These are phyloP conservation scores for Podarcis raffonei DNA, from an alignment of 2,113 vertebrate genomes.

Conservation along the genomic window DNA sequence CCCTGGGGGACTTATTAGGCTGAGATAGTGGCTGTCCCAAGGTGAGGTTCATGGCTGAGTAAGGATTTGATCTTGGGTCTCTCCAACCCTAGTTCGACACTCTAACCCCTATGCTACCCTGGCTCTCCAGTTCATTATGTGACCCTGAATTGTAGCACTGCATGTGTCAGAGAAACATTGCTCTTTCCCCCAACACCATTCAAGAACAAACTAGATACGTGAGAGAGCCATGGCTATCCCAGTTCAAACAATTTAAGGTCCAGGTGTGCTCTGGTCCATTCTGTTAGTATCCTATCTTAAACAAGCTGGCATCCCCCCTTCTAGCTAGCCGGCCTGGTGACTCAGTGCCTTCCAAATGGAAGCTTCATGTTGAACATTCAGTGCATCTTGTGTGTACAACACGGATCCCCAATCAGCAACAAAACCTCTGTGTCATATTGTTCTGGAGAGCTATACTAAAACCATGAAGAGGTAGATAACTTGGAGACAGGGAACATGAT, in stretches of 20 bases:
- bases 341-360: not conserved
- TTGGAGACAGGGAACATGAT: not conserved
- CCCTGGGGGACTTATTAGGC: too few species aligned
- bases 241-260: not conserved
- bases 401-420: not conserved
- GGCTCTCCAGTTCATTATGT: too few species aligned
- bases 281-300: not conserved
- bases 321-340: not conserved
- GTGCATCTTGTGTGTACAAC: not conserved
- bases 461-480: not conserved
- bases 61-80: too few species aligned
- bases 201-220: not conserved
- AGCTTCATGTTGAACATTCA: not conserved
- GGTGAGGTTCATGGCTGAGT: too few species aligned
- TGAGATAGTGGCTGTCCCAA: too few species aligned
- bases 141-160: too few species aligned
- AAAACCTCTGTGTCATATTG: not conserved
- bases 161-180: too few species aligned
- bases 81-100: too few species aligned
- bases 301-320: not conserved
- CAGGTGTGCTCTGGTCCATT: not conserved
- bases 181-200: too few species aligned
- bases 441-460: not conserved
- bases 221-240: not conserved
- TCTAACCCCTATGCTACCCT: too few species aligned